Percentiles rank a stretch among this genome's conserved stretches.
Conservation (phyloP, 2,797 vertebrate genomes). For the Dermochelys coriacea region DNA sequence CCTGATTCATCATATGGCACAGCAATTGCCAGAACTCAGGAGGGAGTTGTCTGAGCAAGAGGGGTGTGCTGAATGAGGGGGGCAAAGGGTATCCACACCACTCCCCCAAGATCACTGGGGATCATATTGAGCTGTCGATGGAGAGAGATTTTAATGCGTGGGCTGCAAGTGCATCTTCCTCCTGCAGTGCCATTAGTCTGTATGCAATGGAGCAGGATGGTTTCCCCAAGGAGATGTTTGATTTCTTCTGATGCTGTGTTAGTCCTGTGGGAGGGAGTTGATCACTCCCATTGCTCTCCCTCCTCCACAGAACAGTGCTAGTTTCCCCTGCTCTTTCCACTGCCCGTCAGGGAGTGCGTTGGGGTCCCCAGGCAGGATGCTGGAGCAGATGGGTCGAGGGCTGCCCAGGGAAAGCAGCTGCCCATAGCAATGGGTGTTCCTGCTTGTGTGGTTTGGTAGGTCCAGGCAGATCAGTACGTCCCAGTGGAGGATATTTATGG, state of each 20-base stretch:
- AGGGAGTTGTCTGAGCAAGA: not conserved
- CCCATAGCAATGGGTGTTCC: not conserved
- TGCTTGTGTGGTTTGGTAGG: constrained; percentile 78
- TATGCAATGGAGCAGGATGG: not conserved
- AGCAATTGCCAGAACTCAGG: not conserved
- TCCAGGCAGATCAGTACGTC: constrained; percentile 87
- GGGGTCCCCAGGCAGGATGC: not conserved
- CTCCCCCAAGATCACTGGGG: not conserved
- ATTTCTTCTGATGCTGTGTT: not conserved
- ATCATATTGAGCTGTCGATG: not conserved
- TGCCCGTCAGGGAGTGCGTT: not conserved
- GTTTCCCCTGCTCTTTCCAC: not conserved
- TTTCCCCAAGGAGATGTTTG: not conserved
- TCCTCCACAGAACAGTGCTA: not conserved
- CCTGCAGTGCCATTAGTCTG: not conserved
- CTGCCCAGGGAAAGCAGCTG: not conserved
- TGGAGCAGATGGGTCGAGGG: not conserved
- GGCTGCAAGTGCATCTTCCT: not conserved
- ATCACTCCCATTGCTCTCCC: not conserved
- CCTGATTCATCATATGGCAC: not conserved
- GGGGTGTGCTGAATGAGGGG: not conserved
- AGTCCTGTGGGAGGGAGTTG: not conserved
- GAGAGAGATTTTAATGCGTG: not conserved
- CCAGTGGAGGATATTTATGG: constrained; percentile 86
- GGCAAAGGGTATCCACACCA: not conserved